Conservation (phyloP, 2,888 invertebrate species). For the Hydrotaea cyrtoneurina region DNA sequence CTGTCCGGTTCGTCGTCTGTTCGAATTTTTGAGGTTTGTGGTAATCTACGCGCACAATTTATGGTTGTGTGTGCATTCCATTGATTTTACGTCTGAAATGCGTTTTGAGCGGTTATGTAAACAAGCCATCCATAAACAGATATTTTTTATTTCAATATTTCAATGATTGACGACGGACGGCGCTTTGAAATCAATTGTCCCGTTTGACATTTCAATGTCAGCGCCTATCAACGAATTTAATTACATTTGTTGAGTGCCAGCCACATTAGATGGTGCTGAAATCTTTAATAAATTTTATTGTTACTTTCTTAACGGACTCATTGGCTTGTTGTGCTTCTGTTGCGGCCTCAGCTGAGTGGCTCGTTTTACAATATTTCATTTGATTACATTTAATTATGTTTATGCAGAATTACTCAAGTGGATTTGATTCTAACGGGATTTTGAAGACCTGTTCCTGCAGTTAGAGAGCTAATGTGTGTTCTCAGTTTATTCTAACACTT, state of each 20-base stretch:
- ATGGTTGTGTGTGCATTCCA: not conserved
- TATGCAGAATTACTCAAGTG: not conserved
- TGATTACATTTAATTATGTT: not conserved
- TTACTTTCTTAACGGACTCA: not conserved
- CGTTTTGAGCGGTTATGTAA: constrained; percentile 22
- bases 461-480: too few species aligned
- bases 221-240: constrained; percentile 33
- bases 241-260: constrained; percentile 27
- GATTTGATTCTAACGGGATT: not conserved
- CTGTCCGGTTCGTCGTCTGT: not conserved
- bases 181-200: constrained; percentile 15
- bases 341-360: not conserved
- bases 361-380: not conserved
- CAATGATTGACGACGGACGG: not conserved
- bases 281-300: not conserved
- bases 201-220: constrained; percentile 61
- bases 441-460: not conserved
- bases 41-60: not conserved
- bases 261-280: not conserved
- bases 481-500: too few species aligned
- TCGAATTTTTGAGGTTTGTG: not conserved
- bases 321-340: not conserved
- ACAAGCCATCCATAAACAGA: not conserved
- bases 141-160: constrained; percentile 5
- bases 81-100: constrained; percentile 5